Base-by-base conservation (phyloP, 2,797 vertebrate species). In the Avahi laniger region DNA sequence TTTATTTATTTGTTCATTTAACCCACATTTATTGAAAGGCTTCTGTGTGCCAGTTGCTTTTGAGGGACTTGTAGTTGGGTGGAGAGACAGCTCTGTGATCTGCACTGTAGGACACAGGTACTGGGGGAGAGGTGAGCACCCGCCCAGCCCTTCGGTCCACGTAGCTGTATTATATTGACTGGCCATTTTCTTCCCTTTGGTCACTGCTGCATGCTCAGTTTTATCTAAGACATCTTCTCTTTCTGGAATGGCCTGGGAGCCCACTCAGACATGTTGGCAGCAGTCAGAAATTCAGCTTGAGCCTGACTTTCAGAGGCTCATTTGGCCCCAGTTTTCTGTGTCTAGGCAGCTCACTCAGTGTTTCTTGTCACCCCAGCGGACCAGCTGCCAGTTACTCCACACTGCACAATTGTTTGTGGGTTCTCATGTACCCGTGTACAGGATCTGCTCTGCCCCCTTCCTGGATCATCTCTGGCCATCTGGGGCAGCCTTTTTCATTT, bases 371-470 rank as follows among this genome's bases (percentile, higher is more conserved):
- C 7, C 10, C 10, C 54, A 5, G 48, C 54, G 46, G 9, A 15
- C 80, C 4, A 38, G 59, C 69, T 59, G 75, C 28, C 70, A 35
- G 54, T 22, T 33, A 59, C 6, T 35, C 28, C 59, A 1, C 1
- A 0, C 12, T 5, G 2, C n/a, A 11, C 41, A 22, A 15, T 0
- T 13, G 5, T 52, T 4, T 6, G 3, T 28, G 52, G 50, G n/a
- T 28, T 41, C n/a, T 0, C 17, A 14, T 4, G n/a, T 65, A 33
- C 48, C 87, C 67, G 5, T 2, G 0, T 38, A 43, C 20, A 38
- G 57, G 30, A 1, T 30, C 61, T 24, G 13, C 73, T 28, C n/a
- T 6, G 2, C 30, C 43, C 0, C 0, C 43, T 46, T 26, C 28
- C 54, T 61, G 24, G 65, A 26, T 78, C 70, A 52, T 94, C 69